phyloP scores from a whole-genome alignment of 2,113 vertebrate genomes.

The Cynocephalus volans region DNA sequence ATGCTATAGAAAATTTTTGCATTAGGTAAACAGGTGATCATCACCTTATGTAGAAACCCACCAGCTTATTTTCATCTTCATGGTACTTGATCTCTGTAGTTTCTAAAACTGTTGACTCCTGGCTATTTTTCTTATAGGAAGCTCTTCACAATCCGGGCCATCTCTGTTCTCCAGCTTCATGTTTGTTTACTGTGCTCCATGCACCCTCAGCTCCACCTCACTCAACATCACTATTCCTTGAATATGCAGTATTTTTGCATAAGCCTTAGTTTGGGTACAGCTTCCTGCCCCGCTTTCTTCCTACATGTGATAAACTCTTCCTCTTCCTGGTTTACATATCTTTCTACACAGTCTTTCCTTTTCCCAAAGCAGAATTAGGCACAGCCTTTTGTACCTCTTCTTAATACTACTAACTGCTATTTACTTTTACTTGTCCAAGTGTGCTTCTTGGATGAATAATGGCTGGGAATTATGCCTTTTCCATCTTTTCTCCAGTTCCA shows the following conservation, averaged over 20 bases:
- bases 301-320: not conserved
- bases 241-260: not conserved
- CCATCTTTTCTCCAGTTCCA: not conserved
- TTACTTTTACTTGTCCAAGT: not conserved
- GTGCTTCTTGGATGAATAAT: not conserved
- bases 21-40: not conserved
- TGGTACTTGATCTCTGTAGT: not conserved
- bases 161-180: not conserved
- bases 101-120: not conserved
- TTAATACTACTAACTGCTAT: not conserved
- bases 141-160: not conserved
- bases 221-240: not conserved
- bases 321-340: not conserved
- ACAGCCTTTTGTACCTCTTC: not conserved
- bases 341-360: not conserved
- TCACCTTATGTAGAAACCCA: not conserved
- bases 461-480: not conserved
- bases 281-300: not conserved
- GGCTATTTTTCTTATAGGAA: not conserved
- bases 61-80: not conserved
- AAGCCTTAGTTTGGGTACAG: not conserved
- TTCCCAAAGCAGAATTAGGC: not conserved
- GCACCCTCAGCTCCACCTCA: not conserved
- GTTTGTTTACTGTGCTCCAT: not conserved
- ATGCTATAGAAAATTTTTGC: not conserved